These are phyloP conservation scores for Rhinogobius similis DNA, from an alignment of 2,113 vertebrate genomes.

Conservation along the genomic window DNA sequence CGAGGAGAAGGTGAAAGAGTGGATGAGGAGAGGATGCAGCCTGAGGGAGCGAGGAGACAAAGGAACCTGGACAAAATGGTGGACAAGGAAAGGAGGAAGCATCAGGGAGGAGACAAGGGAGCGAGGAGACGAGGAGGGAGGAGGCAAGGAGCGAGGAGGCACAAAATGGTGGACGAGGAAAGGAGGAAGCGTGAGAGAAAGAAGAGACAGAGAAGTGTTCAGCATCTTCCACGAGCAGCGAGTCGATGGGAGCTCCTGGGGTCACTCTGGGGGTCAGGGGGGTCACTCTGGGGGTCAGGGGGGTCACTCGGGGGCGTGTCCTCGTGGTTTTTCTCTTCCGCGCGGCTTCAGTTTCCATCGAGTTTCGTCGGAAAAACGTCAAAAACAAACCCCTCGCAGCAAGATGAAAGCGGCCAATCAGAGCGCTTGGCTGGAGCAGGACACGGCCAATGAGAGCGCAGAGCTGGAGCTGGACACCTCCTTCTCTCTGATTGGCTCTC, in stretches of 20 bases:
- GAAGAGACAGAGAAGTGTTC: slow-evolving; percentile 21
- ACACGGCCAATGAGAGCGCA: background rate
- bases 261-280: no score
- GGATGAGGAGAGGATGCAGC: background rate
- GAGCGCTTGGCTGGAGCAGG: no score
- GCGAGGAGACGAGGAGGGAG: background rate
- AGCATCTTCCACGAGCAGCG: slow-evolving; percentile 42
- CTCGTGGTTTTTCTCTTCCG: no score
- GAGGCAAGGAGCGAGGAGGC: background rate
- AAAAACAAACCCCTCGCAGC: background rate
- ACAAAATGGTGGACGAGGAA: slow-evolving; percentile 1
- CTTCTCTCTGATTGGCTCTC: background rate
- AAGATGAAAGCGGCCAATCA: background rate
- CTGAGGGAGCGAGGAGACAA: background rate
- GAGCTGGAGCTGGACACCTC: background rate
- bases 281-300: no score
- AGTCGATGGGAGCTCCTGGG: no score
- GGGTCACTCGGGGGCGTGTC: background rate
- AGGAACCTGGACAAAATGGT: background rate
- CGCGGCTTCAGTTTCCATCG: slow-evolving; percentile 28
- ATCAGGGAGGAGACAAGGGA: background rate
- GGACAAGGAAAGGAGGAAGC: background rate
- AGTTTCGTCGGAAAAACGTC: background rate
- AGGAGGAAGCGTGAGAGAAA: background rate
- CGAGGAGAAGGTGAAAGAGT: no score